A percentile compares a stretch with the other conserved stretches of the same genome.
These are phyloP conservation scores for Dipodomys merriami DNA, from an alignment of 2,113 vertebrate species.

Conservation along the genomic window DNA sequence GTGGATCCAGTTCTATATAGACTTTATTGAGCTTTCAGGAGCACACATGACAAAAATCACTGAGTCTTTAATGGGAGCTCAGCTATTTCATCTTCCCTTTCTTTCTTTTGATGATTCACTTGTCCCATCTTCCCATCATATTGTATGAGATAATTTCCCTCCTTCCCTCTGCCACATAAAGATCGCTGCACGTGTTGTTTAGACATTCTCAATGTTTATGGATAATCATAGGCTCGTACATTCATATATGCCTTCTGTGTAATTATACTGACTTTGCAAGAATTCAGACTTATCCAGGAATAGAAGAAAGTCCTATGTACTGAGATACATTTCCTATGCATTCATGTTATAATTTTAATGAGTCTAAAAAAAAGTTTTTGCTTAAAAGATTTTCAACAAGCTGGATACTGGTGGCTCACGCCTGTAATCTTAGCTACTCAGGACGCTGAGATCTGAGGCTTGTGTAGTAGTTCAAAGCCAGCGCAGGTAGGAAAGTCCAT, in stretches of 20 bases:
- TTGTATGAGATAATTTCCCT: conserved; percentile 58
- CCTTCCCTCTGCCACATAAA: conserved; percentile 31
- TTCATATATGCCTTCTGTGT: conserved; percentile 74
- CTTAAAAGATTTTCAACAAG: conserved; percentile 64
- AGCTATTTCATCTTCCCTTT: neutral
- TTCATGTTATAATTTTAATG: conserved; percentile 53
- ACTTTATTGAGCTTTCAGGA: neutral
- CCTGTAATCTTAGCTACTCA: too few relatives aligned
- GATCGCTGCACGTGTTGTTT: conserved; percentile 69
- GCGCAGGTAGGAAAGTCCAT: neutral
- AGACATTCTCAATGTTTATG: conserved; percentile 72
- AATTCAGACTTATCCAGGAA: conserved; percentile 67
- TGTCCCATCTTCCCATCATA: conserved; percentile 40
- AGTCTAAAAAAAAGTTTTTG: conserved; percentile 27
- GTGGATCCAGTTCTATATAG: neutral
- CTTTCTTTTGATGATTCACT: conserved; percentile 44
- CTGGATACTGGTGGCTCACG: too few relatives aligned
- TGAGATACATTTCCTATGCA: conserved; percentile 61
- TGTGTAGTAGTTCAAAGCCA: too few relatives aligned
- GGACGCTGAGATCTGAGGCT: too few relatives aligned
- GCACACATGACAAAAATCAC: neutral
- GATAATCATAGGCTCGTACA: conserved; percentile 74
- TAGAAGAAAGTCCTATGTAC: conserved; percentile 64
- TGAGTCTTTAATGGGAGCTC: neutral
- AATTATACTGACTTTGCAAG: conserved; percentile 70